Evolutionary conservation across 2,888 invertebrate species (phyloP).

Genomic region (Lacanobia wlatinum): DNA sequence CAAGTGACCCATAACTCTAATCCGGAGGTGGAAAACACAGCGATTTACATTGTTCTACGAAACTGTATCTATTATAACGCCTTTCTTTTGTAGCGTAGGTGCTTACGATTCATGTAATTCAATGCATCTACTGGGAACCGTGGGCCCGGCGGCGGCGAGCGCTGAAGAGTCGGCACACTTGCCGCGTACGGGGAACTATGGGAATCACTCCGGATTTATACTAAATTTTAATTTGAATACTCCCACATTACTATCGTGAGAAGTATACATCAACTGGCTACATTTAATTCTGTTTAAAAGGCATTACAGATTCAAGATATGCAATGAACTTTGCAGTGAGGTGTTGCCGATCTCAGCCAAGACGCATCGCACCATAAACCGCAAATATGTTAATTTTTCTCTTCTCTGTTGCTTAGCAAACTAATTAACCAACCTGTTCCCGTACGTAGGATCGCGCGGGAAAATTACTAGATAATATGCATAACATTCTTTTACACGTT

Average conservation of each 20-base stretch:
- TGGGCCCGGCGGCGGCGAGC: conserved; percentile 44
- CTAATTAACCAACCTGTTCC: conserved; percentile 32
- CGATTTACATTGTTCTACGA: conserved; percentile 85
- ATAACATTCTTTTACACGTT: conserved; percentile 15
- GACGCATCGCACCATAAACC: conserved; percentile 7
- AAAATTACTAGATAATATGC: conserved; percentile 14
- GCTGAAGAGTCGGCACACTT: conserved; percentile 57
- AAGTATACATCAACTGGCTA: conserved; percentile 19
- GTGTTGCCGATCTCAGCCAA: neutral
- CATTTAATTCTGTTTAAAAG: conserved; percentile 29
- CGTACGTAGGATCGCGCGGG: conserved; percentile 13
- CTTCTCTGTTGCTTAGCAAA: neutral
- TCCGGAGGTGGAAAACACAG: conserved; percentile 76
- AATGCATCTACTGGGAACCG: conserved; percentile 65
- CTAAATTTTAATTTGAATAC: conserved; percentile 55
- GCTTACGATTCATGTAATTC: conserved; percentile 77
- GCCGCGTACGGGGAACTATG: conserved; percentile 44
- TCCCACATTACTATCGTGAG: conserved; percentile 57
- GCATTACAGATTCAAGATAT: conserved; percentile 22
- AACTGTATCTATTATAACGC: conserved; percentile 78
- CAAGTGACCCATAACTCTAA: conserved; percentile 85
- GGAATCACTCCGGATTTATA: conserved; percentile 46
- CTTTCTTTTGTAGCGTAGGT: conserved; percentile 77
- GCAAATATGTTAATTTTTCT: conserved; percentile 8
- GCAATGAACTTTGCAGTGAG: conserved; percentile 3